Evolutionary conservation across 1,140 invertebrate species (phyloP).

Genomic region (Oncopeltus fasciatus): DNA sequence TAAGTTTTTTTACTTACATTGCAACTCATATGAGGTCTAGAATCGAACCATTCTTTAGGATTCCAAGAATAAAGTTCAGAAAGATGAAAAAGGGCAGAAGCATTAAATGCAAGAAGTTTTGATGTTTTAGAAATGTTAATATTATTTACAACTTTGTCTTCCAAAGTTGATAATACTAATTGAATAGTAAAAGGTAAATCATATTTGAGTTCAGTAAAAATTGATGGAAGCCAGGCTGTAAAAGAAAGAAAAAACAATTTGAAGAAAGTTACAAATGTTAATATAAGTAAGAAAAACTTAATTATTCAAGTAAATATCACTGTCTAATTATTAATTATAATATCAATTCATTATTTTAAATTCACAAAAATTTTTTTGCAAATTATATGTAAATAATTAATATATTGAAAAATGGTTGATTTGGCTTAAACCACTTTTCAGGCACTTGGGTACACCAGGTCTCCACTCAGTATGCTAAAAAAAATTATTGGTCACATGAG

Average conservation of each 20-base stretch:
- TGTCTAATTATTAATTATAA: neutral
- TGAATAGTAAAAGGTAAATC: neutral
- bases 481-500: too few relatives aligned
- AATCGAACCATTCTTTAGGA: neutral
- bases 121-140: neutral
- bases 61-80: neutral
- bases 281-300: neutral
- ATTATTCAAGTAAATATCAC: too few relatives aligned
- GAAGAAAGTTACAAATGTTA: neutral
- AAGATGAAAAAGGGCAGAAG: neutral
- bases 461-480: too few relatives aligned
- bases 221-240: neutral
- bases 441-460: too few relatives aligned
- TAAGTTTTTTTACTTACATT: too few relatives aligned
- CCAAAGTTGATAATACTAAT: neutral
- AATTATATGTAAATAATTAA: too few relatives aligned
- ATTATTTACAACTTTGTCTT: neutral
- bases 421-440: too few relatives aligned
- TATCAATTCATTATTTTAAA: neutral
- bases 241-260: neutral
- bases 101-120: neutral
- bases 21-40: neutral
- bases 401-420: too few relatives aligned
- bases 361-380: too few relatives aligned
- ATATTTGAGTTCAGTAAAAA: neutral